A percentile compares a stretch with the other conserved stretches of the same genome.
phyloP scores from a whole-genome alignment of 2,888 invertebrate genomes.

The Callinectes sapidus region DNA sequence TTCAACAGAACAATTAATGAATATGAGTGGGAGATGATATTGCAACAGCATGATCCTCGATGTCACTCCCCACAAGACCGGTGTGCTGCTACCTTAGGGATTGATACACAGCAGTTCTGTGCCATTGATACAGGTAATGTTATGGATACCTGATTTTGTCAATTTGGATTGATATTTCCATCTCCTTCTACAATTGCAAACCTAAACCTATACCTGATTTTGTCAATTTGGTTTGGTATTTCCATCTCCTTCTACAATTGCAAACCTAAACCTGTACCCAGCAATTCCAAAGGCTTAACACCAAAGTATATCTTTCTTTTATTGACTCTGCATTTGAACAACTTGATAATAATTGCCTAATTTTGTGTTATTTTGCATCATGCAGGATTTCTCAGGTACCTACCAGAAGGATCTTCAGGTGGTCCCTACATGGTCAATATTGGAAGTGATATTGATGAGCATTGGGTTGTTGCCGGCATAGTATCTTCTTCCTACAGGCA shows the following conservation, averaged over 20 bases:
- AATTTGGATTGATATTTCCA: neutral
- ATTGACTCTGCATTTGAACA: neutral
- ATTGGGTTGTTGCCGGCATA: slow-evolving; percentile 58
- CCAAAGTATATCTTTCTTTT: neutral
- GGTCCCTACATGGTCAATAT: slow-evolving; percentile 65
- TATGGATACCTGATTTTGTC: neutral
- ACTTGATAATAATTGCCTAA: neutral
- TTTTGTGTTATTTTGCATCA: neutral
- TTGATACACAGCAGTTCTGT: slow-evolving; percentile 47
- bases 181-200: too few species aligned
- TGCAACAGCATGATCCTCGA: slow-evolving; percentile 31
- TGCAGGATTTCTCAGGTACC: slow-evolving; percentile 23
- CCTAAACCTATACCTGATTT: neutral
- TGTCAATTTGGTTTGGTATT: neutral
- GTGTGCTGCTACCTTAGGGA: slow-evolving; percentile 1
- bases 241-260: too few species aligned
- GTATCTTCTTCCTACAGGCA: slow-evolving; percentile 47
- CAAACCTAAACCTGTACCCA: too few species aligned
- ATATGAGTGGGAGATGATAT: slow-evolving; percentile 47
- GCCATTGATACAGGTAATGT: slow-evolving; percentile 43
- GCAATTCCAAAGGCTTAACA: neutral
- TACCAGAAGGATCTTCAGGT: slow-evolving; percentile 60
- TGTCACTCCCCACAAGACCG: slow-evolving; percentile 40
- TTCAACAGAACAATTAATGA: slow-evolving; percentile 44
- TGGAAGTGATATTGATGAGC: slow-evolving; percentile 45